Evolutionary conservation across 2,113 vertebrate genomes (phyloP), one percentile per base, ranked within the genome.

Genomic region (Nyctibius bracteatus): DNA sequence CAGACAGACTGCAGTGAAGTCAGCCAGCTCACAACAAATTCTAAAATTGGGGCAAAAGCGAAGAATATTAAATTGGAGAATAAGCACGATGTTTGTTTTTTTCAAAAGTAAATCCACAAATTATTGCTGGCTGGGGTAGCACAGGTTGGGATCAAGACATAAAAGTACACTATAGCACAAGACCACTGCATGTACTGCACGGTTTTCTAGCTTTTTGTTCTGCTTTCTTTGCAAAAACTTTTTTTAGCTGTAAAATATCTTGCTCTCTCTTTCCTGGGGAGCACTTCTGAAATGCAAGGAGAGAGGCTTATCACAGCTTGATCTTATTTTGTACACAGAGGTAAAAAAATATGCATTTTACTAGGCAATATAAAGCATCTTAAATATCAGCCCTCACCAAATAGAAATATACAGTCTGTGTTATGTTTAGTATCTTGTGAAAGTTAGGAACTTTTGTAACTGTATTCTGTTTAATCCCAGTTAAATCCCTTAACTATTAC

Each of bases 191-290:
- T 6, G 12, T 30, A 20, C n/a, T 41, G 7, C 19, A 24, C 1
- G 4, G 3, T 41, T 96, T 62, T 72, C 61, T 62, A 51, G 22
- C 28, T 21, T 80, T 72, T 92, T 90, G 5, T 77, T 66, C 44
- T 49, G 11, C 3, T 79, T 86, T 59, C 39, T 87, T 71, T 31
- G 13, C 12, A 88, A 61, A 67, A 52, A 7, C 2, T 5, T 39
- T 62, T 62, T 51, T 72, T 82, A 8, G 3, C 17, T 83, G 16
- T 13, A 43, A 80, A 81, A 25, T n/a, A 47, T 9, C 5, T 88
- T 77, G 5, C 3, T 15, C 0, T 0, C 5, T 57, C 18, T 63
- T 78, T 85, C 18, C 14, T 46, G 18, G 10, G 15, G 41, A 58
- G 2, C 3, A 28, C 14, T 92, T 67, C 31, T 70, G 41, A 83